Conservation (phyloP, 2,113 vertebrate genomes). For the Grantiella picta region DNA sequence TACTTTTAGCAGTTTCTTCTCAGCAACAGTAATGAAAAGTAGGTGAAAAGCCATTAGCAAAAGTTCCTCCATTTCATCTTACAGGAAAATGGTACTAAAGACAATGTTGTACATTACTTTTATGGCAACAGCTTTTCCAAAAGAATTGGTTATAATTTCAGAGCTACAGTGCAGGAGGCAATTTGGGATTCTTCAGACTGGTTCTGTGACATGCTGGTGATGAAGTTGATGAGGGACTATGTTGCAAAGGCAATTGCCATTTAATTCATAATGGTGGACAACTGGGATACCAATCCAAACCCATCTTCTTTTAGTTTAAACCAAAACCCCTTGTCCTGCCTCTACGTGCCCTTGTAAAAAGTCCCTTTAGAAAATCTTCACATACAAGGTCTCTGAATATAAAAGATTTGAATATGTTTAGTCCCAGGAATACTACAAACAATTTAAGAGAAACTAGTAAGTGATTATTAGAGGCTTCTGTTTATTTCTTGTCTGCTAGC, state of each 20-base stretch:
- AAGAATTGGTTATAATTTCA: background rate
- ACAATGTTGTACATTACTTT: background rate
- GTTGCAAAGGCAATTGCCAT: background rate
- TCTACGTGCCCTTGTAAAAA: background rate
- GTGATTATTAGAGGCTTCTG: background rate
- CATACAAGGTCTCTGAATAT: background rate
- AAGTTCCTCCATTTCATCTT: background rate
- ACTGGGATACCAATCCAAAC: background rate
- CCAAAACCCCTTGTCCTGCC: background rate
- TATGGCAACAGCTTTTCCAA: background rate
- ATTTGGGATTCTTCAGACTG: background rate
- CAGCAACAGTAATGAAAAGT: background rate
- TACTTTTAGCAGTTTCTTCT: constrained; percentile 23
- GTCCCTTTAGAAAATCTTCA: background rate
- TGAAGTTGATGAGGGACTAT: background rate
- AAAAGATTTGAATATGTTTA: background rate
- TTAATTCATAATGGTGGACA: background rate
- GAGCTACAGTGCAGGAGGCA: background rate
- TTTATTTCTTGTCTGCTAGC: background rate
- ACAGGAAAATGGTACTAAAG: background rate
- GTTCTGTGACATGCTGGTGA: background rate
- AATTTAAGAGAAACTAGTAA: background rate
- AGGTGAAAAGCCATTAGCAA: background rate
- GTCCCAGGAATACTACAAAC: background rate
- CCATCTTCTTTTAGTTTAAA: background rate